Base-by-base conservation (phyloP, 2,797 vertebrate genomes). In the Argyrosomus regius region DNA sequence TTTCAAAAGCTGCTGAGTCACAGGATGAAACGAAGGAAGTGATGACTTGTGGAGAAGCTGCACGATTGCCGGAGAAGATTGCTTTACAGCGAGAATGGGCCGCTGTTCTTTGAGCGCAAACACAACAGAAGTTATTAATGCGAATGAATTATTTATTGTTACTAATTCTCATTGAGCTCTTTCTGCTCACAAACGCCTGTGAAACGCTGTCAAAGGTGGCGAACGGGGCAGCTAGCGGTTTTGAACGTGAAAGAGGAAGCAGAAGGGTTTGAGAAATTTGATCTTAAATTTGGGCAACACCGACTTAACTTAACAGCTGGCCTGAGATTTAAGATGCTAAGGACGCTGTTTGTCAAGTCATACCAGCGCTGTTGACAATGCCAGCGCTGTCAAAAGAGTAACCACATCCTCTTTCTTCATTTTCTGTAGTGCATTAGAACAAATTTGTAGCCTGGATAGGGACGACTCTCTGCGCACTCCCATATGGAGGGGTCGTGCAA, bases 91-190 rank as follows among this genome's bases (percentile, higher is more conserved):
- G 41, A 67, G 53, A 58, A 35, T 3, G 14, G 5, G n/a, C 66
- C 28, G 58, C 77, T 70, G 59, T 7, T 72, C 56, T 52, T 41
- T 48, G 22, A 58, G 66, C 16, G 6, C 64, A 57, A 72, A 81
- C 53, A 68, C 62, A 78, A 48, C 64, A 67, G 45, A 79, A 48
- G 50, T 69, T 88, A 78, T 67, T 86, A 53, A 67, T 53, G 52
- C 72, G 52, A 18, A 72, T 84, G 66, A 86, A 85, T 81, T 67
- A 84, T 90, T 80, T 71, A 82, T 76, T 50, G 3, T 35, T 31
- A 24, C 54, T 81, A 76, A 62, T 77, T 82, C 56, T 79, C 10
- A 28, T 72, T 72, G 49, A n/a, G 11, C 66, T 87, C 78, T 81
- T 56, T 66, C 49, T 41, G 31, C 35, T 61, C 73, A 78, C 67